These are phyloP conservation scores for Guaruba guarouba DNA, from an alignment of 2,113 vertebrate genomes.

Conservation along the genomic window DNA sequence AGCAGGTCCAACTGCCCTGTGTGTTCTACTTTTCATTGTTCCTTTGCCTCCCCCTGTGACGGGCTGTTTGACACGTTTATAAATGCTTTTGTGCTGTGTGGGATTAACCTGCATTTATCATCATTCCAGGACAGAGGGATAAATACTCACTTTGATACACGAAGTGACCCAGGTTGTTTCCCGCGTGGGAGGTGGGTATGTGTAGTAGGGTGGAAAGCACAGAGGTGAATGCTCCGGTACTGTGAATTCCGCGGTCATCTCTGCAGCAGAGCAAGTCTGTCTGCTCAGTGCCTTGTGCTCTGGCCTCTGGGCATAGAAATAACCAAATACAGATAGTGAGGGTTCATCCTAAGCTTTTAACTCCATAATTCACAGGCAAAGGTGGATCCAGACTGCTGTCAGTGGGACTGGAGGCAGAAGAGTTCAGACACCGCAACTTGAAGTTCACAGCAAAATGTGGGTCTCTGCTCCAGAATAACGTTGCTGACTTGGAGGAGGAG, in stretches of 20 bases:
- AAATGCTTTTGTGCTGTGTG: not conserved
- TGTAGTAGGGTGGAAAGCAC: constrained; percentile 25
- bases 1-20: not conserved
- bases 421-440: not conserved
- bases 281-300: constrained; percentile 16
- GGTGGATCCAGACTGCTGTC: not conserved
- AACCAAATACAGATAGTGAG: not conserved
- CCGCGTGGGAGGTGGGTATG: not conserved
- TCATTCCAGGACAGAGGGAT: not conserved
- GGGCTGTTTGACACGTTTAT: not conserved
- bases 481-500: not conserved
- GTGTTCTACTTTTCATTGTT: not conserved
- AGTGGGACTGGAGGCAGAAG: not conserved
- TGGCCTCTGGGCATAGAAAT: not conserved
- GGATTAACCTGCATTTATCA: constrained; percentile 1
- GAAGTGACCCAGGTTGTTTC: not conserved
- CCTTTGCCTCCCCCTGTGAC: not conserved
- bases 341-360: not conserved
- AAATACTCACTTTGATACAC: not conserved
- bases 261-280: not conserved
- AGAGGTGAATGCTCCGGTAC: not conserved
- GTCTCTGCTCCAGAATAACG: not conserved
- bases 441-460: not conserved
- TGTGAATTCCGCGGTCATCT: not conserved
- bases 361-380: rapidly evolving